Evolutionary conservation across 2,888 invertebrate species (phyloP).

Genomic region (Dicyrtoma fusca): DNA sequence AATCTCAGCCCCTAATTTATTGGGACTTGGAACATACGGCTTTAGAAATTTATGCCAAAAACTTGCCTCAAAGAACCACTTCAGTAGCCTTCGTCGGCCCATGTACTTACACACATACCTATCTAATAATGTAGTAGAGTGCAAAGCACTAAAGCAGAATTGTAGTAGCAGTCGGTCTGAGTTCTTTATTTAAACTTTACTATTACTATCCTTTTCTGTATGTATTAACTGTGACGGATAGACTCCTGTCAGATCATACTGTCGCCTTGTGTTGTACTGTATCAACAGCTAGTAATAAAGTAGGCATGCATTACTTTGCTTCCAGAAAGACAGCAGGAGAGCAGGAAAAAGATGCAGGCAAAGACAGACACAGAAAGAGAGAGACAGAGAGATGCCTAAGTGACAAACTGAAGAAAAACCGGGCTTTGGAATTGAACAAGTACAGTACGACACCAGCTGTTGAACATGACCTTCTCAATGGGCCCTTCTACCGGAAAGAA

Average conservation of each 20-base stretch:
- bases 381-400: neutral
- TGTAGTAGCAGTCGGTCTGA: too few species aligned
- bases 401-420: neutral
- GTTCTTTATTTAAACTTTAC: too few species aligned
- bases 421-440: constrained; percentile 1
- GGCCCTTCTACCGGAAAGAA: constrained; percentile 14
- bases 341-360: neutral
- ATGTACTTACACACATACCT: too few species aligned
- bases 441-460: constrained; percentile 17
- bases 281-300: neutral
- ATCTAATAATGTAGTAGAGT: too few species aligned
- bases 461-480: constrained; percentile 12
- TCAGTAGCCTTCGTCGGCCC: too few species aligned
- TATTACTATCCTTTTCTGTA: too few species aligned
- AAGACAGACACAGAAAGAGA: constrained; percentile 1
- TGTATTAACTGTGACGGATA: neutral
- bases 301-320: neutral
- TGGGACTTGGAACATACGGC: too few species aligned
- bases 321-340: neutral
- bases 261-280: neutral
- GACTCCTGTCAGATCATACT: neutral
- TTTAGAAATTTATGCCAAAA: too few species aligned
- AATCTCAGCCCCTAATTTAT: too few species aligned
- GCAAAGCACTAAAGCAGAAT: too few species aligned
- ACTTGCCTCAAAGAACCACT: too few species aligned